These are phyloP conservation scores for Cottus gobio DNA, from an alignment of 2,113 vertebrate genomes.

Conservation along the genomic window DNA sequence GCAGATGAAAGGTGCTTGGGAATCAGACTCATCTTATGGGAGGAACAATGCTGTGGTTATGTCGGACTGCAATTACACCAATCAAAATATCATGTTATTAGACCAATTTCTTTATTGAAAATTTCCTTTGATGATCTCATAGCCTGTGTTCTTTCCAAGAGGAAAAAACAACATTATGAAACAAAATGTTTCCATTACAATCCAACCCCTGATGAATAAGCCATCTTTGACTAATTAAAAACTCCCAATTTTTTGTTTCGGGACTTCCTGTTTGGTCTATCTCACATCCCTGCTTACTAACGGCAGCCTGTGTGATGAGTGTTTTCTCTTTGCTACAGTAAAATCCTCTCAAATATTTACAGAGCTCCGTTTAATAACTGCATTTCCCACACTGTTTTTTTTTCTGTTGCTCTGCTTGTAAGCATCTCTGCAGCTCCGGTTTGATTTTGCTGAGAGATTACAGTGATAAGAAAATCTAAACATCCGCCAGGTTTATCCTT, in stretches of 20 bases:
- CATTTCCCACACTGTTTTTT: constrained; percentile 59
- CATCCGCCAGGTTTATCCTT: constrained; percentile 78
- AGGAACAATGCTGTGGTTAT: constrained; percentile 56
- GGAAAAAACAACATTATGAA: constrained; percentile 67
- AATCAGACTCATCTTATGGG: constrained; percentile 49
- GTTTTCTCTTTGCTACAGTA: constrained; percentile 57
- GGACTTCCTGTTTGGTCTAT: constrained; percentile 86
- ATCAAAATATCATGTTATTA: constrained; percentile 68
- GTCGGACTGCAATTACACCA: constrained; percentile 59
- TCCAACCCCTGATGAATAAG: constrained; percentile 71
- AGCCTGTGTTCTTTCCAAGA: constrained; percentile 70
- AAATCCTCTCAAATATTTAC: constrained; percentile 69
- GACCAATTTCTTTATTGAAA: constrained; percentile 60
- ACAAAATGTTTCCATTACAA: constrained; percentile 73
- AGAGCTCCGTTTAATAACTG: constrained; percentile 74
- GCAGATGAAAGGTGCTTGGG: constrained; percentile 48
- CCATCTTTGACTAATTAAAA: constrained; percentile 82
- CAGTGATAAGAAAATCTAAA: constrained; percentile 74
- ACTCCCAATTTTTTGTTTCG: constrained; percentile 79
- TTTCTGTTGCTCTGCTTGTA: constrained; percentile 12
- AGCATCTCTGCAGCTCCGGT: constrained; percentile 37
- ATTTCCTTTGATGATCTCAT: constrained; percentile 74
- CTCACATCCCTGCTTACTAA: constrained; percentile 72
- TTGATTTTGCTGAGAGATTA: constrained; percentile 58
- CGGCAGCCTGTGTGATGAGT: constrained; percentile 48